These are phyloP conservation scores for Portunus trituberculatus DNA, from an alignment of 1,140 invertebrate genomes.

Conservation along the genomic window DNA sequence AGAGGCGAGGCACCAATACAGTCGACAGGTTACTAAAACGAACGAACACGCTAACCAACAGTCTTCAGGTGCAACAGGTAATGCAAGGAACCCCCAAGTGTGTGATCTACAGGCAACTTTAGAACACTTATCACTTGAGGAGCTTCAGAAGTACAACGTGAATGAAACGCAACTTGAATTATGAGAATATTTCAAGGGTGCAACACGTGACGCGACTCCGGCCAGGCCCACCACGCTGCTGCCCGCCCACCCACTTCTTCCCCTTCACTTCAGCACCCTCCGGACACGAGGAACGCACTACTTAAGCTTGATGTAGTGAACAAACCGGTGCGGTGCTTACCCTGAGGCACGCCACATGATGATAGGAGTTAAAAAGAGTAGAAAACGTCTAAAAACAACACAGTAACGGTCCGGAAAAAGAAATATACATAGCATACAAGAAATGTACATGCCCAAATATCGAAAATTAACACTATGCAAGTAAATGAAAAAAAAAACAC, in stretches of 20 bases:
- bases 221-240: no score
- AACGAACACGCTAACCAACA: neutral
- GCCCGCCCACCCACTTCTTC: neutral
- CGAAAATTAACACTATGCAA: neutral
- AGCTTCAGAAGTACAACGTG: neutral
- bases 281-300: neutral
- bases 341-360: neutral
- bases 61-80: neutral
- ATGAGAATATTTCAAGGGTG: slow-evolving; percentile 51
- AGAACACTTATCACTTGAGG: slow-evolving; percentile 31
- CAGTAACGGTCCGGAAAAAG: no score
- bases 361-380: no score
- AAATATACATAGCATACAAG: no score
- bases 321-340: neutral
- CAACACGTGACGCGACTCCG: neutral
- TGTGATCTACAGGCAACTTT: slow-evolving; percentile 31
- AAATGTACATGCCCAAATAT: neutral
- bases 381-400: no score
- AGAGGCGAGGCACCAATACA: neutral
- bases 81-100: slow-evolving; percentile 14
- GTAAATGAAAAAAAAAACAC: neutral
- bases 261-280: neutral
- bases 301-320: neutral
- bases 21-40: neutral
- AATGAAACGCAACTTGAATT: slow-evolving; percentile 40